A percentile compares a stretch with the other conserved stretches of the same genome.
Evolutionary conservation across 2,113 vertebrate species (phyloP).

Genomic region (Catharus bicknelli): DNA sequence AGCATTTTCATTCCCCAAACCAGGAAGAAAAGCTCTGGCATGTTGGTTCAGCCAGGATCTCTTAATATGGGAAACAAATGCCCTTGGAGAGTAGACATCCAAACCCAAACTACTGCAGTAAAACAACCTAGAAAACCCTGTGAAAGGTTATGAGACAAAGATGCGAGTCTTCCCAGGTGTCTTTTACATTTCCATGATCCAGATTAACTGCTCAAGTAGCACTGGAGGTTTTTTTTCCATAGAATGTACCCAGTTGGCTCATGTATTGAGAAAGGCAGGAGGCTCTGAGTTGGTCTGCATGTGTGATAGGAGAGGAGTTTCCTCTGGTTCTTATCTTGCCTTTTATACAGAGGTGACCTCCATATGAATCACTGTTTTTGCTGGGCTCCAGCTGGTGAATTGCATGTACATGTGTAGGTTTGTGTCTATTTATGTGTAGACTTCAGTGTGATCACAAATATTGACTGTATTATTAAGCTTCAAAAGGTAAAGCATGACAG

Average conservation of each 20-base stretch:
- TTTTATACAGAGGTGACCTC: not conserved
- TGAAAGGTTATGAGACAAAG: not conserved
- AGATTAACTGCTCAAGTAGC: not conserved
- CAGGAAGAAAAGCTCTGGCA: not conserved
- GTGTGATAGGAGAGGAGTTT: not conserved
- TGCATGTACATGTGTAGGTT: not conserved
- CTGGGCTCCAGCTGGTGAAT: not conserved
- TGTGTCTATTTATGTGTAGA: not conserved
- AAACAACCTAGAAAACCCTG: not conserved
- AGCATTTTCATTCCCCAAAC: not conserved
- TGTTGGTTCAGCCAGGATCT: not conserved
- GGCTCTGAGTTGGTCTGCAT: not conserved
- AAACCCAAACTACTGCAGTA: not conserved
- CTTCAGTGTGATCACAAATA: not conserved
- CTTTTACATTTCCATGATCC: not conserved
- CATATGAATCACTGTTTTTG: accelerated
- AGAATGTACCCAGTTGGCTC: not conserved
- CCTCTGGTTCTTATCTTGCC: not conserved
- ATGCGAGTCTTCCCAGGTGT: not conserved
- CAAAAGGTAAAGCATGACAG: not conserved
- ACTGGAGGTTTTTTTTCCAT: not conserved
- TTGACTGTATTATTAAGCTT: not conserved
- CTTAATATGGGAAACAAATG: not conserved
- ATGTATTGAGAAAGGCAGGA: not conserved
- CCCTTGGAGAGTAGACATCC: not conserved